These are phyloP conservation scores for Bubo bubo DNA, from an alignment of 2,113 vertebrate genomes.

Conservation along the genomic window DNA sequence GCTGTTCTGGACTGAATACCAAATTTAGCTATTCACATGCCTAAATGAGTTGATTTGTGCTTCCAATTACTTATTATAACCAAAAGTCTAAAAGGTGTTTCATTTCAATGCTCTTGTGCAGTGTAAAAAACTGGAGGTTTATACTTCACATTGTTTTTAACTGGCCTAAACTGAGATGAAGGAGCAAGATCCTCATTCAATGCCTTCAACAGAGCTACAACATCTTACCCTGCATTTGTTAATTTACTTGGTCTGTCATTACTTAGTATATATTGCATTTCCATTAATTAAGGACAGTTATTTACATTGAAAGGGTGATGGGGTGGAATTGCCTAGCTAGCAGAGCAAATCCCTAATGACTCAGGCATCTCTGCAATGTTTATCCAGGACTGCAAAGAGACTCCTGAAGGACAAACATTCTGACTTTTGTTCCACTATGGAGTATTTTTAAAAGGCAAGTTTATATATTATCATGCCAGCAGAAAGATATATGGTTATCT, in stretches of 20 bases:
- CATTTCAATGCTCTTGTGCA: not conserved
- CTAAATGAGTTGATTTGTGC: not conserved
- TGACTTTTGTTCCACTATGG: not conserved
- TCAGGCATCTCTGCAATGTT: not conserved
- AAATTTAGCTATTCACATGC: not conserved
- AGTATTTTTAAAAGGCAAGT: not conserved
- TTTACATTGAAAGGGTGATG: slow-evolving; percentile 20
- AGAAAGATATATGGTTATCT: not conserved
- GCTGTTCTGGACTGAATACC: not conserved
- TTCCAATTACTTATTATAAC: not conserved
- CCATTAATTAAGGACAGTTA: slow-evolving; percentile 48
- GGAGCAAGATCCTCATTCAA: not conserved
- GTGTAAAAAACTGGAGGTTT: not conserved
- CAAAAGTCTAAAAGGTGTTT: not conserved
- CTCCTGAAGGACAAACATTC: slow-evolving; percentile 36
- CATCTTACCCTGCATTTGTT: not conserved
- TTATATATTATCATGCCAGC: not conserved
- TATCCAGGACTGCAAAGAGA: slow-evolving; percentile 17
- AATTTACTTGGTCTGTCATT: slow-evolving; percentile 37
- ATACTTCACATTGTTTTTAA: not conserved
- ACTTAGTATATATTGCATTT: slow-evolving; percentile 40
- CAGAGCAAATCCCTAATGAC: slow-evolving; percentile 24
- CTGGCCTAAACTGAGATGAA: not conserved
- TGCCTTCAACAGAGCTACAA: not conserved
- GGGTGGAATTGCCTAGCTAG: slow-evolving; percentile 43